Base-by-base conservation (phyloP, 2,113 vertebrate genomes). In the Crotalus tigris region DNA sequence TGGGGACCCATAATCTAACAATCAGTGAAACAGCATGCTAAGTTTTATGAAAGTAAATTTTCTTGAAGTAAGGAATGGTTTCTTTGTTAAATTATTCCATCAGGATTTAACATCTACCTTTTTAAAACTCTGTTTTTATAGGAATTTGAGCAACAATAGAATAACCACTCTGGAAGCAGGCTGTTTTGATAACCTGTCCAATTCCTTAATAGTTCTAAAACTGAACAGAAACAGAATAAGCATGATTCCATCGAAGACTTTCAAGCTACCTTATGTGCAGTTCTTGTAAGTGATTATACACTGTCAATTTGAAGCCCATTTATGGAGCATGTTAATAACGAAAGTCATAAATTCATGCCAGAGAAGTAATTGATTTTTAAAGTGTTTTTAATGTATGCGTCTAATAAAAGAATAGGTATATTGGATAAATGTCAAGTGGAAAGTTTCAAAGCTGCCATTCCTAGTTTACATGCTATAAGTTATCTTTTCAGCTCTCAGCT, bases 61-160 rank as follows among this genome's bases (percentile, higher is more conserved):
- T 51, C 49, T 51, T 9, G 49, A 51, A 51, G 8, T 51, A 51
- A 51, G 49, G 49, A 51, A 51, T 51, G 49, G 49, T 51, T 51
- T 51, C 49, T 10, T 23, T 91, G n/a, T 75, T 17, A 33, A 51
- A 26, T 88, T 95, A 29, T 91, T 88, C 64, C 85, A 9, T 3
- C 95, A 90, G 87, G 89, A 91, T 91, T 94, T 7, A 7, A 0
- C 39, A 85, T 92, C 94, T 51, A 93, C 92, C 51, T 91, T 95
- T 94, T 93, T 86, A 87, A 64, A 85, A 13, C n/a, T 51, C 1
- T 96, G 90, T 87, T 91, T 95, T 95, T 91, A 89, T 94, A 99
- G 99, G 95, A 99, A 99, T 97, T 97, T 99, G 96, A 99, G 98
- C 97, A 99, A 99, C 96, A 99, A 99, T 96, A 98, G 98, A 96